Base-by-base conservation (phyloP, 1,140 invertebrate genomes). In the Globodera ellingtonae region DNA sequence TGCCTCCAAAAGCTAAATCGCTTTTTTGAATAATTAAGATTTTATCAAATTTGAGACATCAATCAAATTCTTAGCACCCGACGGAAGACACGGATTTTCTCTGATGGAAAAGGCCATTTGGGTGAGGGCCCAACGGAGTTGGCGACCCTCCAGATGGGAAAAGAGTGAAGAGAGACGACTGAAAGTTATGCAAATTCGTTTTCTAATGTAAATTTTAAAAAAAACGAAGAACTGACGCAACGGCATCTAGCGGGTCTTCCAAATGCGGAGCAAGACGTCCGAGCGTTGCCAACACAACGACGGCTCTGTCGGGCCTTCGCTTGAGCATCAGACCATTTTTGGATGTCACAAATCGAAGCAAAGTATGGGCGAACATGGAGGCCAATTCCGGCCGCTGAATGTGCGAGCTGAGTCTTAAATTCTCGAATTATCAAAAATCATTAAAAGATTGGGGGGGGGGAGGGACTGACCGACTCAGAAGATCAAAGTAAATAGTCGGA, bases 1-100 rank as follows among this genome's bases (percentile, higher is more conserved):
- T 85, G 94, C 81, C 13, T 74, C 82, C 21, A 88, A 44, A 15
- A 80, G 44, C 69, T 78, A 52, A 44, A 86, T 24, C 67, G 1
- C 3, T 18, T 80, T 56, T 21, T 18, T 1, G 1, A 21, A 21
- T 75, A 9, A 75, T 46, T 50, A 24, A 24, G 48, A 0, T 24
- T 21, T 46, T 0, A 7, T 35, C 0, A 56, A 59, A 56, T 1
- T 74, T 15, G 2, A 47, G 35, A 74, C 62, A 74, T 75, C 48
- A 24, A 77, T 50, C 9, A 77, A 21, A 62, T 67, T 44, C 7
- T 9, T 50, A 35, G 62, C 75, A 35, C 10, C 75, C 6, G 15
- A 10, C 10, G 69, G 65, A 15, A 77, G n/a, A 5, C 24, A 13
- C 24, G 46, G 24, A 44, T 46, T 24, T 62, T 62, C 18, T 1